phyloP scores from a whole-genome alignment of 2,113 vertebrate genomes.

The Callipepla squamata region DNA sequence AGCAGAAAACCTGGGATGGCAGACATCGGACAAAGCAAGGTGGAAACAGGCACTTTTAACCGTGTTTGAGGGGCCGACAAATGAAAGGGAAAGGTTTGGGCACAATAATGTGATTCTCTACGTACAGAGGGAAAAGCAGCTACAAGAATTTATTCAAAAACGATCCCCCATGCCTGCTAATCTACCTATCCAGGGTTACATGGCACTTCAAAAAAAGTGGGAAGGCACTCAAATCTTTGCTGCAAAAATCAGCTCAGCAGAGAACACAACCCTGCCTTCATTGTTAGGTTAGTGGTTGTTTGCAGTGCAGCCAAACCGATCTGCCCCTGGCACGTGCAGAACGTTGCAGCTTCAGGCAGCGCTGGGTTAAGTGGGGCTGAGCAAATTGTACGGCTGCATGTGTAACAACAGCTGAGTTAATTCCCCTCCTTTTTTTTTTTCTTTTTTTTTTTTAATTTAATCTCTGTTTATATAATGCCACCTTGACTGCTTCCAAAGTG shows the following conservation, averaged over 20 bases:
- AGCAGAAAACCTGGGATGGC: background rate
- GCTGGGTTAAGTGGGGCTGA: background rate
- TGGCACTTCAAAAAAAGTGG: background rate
- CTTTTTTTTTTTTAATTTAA: background rate
- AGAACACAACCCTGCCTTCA: background rate
- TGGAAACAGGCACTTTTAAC: slow-evolving; percentile 9
- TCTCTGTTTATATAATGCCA: background rate
- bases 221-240: background rate
- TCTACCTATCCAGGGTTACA: slow-evolving; percentile 1
- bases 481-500: background rate
- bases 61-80: background rate
- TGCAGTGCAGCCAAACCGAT: slow-evolving; percentile 7
- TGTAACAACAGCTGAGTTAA: background rate
- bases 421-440: background rate
- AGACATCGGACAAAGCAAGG: slow-evolving; percentile 9
- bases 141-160: background rate
- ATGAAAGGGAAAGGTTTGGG: slow-evolving; percentile 4
- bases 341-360: slow-evolving; percentile 22
- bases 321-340: background rate
- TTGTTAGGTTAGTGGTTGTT: background rate
- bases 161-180: background rate
- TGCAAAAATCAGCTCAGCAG: background rate
- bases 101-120: background rate
- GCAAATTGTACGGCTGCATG: background rate
- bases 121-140: background rate